Evolutionary conservation across 2,888 invertebrate species (phyloP), one percentile per base, ranked within the genome.

Genomic region (Siphlonurus alternatus): DNA sequence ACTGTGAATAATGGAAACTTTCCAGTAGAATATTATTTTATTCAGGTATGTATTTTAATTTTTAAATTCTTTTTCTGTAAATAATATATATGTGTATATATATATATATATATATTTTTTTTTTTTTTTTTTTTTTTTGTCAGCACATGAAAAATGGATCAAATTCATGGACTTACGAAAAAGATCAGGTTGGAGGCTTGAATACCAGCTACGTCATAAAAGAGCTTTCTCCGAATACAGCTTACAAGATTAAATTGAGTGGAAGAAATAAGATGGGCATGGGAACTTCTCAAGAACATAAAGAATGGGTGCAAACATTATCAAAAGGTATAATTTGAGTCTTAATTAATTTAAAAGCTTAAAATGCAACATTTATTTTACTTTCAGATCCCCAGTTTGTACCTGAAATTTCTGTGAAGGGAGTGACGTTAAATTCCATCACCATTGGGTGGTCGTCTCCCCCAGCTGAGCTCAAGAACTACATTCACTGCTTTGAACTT

Each of bases 401-500:
- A 59, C 92, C 93, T 1, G 84, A 84, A 71, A 85, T 90, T 56
- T 83, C 85, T 59, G 85, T 90, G 0, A 89, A 88, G 53, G 92
- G 80, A 1, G 81, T 79, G 19, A 81, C 82, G 3, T 77, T 79
- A 18, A 86, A 85, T 23, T 89, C 91, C 0, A 88, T 92, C 66
- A 90, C 90, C 0, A 86, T 93, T 62, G 86, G 87, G 0, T 92
- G 91, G 89, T 81, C 79, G 25, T 79, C 83, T 0, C 88, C 89
- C 0, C 82, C 85, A 0, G 74, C 78, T 0, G 78, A 85, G 22
- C 78, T 88, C 15, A 80, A 81, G 15, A 83, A 86, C 66, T 83
- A 84, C 70, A 85, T 90, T 61, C 89, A 90, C 71, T 89, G 85
- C 71, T 90, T 89, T 71, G 80, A 85, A 67, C 73, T 91, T 54